These are phyloP conservation scores for Plodia interpunctella DNA, from an alignment of 1,140 invertebrate species.

Conservation along the genomic window DNA sequence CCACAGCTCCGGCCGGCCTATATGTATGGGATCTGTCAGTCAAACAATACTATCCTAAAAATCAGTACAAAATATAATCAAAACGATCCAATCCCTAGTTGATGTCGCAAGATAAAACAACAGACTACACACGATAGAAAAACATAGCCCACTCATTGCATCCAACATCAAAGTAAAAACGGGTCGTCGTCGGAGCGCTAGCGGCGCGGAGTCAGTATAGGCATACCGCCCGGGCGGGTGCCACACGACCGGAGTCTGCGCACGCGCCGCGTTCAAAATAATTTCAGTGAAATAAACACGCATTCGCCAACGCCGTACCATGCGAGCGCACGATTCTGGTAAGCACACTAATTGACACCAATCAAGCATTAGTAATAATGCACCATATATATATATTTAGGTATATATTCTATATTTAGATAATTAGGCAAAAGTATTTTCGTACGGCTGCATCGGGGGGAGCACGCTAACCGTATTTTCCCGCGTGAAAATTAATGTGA, in stretches of 20 bases:
- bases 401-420: constrained; percentile 46
- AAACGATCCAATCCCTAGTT: not conserved
- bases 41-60: too few relatives aligned
- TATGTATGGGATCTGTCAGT: too few relatives aligned
- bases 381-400: constrained; percentile 17
- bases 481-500: constrained; percentile 22
- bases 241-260: constrained; percentile 72
- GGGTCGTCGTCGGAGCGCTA: constrained; percentile 15
- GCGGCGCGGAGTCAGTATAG: constrained; percentile 56
- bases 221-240: constrained; percentile 73
- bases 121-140: constrained; percentile 13
- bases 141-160: constrained; percentile 2
- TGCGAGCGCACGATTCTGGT: constrained; percentile 70
- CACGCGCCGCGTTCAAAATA: constrained; percentile 53
- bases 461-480: constrained; percentile 34
- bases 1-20: too few relatives aligned
- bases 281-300: constrained; percentile 67
- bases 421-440: constrained; percentile 40
- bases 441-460: constrained; percentile 41
- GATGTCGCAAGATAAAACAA: constrained; percentile 3
- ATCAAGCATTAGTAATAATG: constrained; percentile 18
- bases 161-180: not conserved
- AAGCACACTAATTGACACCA: constrained; percentile 36
- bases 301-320: constrained; percentile 48
- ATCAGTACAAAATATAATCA: too few relatives aligned